Conservation (phyloP, 2,888 invertebrate genomes). For the Sarcophaga subvicina region DNA sequence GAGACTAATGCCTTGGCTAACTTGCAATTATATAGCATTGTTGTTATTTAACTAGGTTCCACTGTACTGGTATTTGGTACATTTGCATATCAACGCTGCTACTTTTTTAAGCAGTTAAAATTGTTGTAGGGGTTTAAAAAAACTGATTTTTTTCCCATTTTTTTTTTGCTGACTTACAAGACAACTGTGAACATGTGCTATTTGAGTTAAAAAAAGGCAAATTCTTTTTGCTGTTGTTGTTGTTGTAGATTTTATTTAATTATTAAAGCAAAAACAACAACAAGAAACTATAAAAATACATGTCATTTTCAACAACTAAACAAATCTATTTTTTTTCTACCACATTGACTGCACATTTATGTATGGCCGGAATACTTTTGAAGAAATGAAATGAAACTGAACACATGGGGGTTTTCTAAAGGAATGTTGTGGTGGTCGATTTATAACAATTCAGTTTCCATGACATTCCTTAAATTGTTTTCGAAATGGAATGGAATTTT, state of each 20-base stretch:
- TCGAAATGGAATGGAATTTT: neutral
- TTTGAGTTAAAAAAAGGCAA: neutral
- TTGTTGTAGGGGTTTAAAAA: constrained; percentile 56
- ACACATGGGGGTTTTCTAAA: neutral
- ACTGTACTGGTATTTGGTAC: neutral
- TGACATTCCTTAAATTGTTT: neutral
- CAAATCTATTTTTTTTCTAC: constrained; percentile 12
- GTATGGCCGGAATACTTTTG: neutral
- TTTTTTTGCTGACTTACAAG: neutral
- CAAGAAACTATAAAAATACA: constrained; percentile 6
- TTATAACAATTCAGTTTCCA: neutral
- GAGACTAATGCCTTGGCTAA: too few relatives aligned
- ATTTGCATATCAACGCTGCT: constrained; percentile 19
- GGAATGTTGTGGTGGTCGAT: neutral
- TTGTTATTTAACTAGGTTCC: neutral
- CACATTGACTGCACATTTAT: neutral
- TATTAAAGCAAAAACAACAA: neutral
- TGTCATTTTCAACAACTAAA: constrained; percentile 24
- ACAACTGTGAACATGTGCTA: constrained; percentile 47
- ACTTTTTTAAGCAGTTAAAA: constrained; percentile 39
- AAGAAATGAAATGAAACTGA: neutral
- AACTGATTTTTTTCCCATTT: neutral
- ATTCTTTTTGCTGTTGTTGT: too few relatives aligned
- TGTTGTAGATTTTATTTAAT: too few relatives aligned
- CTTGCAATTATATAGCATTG: too few relatives aligned